Evolutionary conservation across 2,113 vertebrate genomes (phyloP).

Genomic region (Columba livia): DNA sequence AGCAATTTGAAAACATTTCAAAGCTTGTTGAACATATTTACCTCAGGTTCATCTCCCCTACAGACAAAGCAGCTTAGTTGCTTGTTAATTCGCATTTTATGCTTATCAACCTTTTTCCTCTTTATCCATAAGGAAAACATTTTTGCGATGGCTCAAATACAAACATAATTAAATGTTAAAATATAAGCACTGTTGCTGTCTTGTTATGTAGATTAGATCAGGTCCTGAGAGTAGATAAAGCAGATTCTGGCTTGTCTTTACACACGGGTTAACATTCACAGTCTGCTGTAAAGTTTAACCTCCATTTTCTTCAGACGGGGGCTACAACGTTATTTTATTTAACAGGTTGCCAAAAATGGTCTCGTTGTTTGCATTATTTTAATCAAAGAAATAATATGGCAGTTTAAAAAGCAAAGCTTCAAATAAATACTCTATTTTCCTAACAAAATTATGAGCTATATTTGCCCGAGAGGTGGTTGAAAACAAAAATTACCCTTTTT

Average conservation of each 20-base stretch:
- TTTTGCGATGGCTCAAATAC: slow-evolving; percentile 1
- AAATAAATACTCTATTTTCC: background rate
- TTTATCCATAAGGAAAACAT: background rate
- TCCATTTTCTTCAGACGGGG: background rate
- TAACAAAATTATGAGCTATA: background rate
- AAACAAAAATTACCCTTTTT: background rate
- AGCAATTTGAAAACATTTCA: background rate
- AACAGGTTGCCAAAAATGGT: background rate
- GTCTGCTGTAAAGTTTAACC: background rate
- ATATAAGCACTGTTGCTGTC: background rate
- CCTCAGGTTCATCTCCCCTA: background rate
- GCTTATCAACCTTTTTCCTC: background rate
- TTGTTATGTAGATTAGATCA: slow-evolving; percentile 4
- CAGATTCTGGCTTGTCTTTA: background rate
- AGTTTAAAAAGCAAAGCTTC: background rate
- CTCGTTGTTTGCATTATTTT: background rate
- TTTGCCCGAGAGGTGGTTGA: background rate
- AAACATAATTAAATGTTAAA: slow-evolving; percentile 11
- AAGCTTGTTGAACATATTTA: background rate
- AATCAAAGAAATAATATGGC: background rate
- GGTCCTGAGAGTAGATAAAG: background rate
- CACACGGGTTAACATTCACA: background rate
- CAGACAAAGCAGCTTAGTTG: background rate
- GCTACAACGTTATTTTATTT: background rate
- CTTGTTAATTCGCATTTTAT: slow-evolving; percentile 14